Base-by-base conservation (phyloP, 2,888 invertebrate species). In the Ecliptopera silaceata region DNA sequence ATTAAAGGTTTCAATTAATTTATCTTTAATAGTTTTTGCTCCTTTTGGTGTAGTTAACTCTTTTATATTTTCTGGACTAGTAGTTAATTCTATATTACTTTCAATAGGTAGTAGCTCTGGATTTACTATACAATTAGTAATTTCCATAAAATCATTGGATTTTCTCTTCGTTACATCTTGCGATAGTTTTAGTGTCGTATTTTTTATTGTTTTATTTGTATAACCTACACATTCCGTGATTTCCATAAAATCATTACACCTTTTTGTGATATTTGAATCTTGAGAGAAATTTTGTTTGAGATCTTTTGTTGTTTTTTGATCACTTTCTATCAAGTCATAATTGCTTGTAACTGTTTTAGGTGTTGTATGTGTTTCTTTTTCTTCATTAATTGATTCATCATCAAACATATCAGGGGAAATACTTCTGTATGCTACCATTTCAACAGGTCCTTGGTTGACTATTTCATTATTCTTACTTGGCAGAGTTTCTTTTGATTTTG, bases 371-470 rank as follows among this genome's bases (percentile, higher is more conserved):
- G 57, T 66, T 11, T 13, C 13, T 44, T 36, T 53, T 47, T 68
- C 48, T 49, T 69, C 26, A 60, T 61, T 52, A 8, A 70, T 51
- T 36, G 74, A 72, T 66, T 91, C 91, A 74, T 91, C 91, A 74
- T 86, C 92, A 82, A 92, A 92, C 41, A 92, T 67, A 71, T 92
- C 91, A 47, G 92, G 92, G 2, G 92, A 91, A 60, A 65, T 64
- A 67, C 88, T 82, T 74, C 90, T 82, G 18, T 52, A 31, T 62
- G 63, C 52, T 31, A 42, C 5, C 18, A 43, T 43, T 34, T 57
- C 17, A 12, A 63, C 50, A 18, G 54, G 38, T 51, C 56, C 52
- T 45, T 53, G 3, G 46, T 56, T 41, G 50, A 39, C 50, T 26
- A 39, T 38, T 36, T 57, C 18, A 39, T 42, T 39, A 46, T 39